A percentile compares a stretch with the other conserved stretches of the same genome.
Conservation (phyloP, 1,140 invertebrate genomes). For the Plodia interpunctella region DNA sequence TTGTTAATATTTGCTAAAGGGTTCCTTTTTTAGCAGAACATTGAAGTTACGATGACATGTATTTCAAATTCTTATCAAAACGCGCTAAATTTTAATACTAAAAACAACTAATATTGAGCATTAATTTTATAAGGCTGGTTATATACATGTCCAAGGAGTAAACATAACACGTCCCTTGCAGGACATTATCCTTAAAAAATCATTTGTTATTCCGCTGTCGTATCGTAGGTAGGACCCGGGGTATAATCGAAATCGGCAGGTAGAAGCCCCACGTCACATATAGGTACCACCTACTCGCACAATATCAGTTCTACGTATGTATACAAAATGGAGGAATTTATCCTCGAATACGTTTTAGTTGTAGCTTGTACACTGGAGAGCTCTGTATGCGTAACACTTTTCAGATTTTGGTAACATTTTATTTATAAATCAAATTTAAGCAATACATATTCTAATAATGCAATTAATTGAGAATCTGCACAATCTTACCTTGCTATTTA, state of each 20-base stretch:
- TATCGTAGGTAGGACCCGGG: background rate
- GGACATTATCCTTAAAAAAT: conserved; percentile 11
- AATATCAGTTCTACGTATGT: conserved; percentile 15
- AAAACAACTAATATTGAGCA: background rate
- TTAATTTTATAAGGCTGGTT: background rate
- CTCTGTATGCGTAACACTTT: background rate
- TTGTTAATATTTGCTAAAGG: background rate
- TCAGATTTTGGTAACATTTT: background rate
- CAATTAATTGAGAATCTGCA: too few species aligned
- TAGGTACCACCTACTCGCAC: background rate
- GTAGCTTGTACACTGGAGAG: background rate
- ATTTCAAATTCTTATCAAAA: background rate
- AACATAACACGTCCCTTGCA: background rate
- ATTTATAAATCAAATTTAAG: too few species aligned
- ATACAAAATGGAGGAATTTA: conserved; percentile 14
- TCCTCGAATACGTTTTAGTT: conserved; percentile 7
- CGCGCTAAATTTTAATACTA: background rate
- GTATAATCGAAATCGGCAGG: conserved; percentile 6
- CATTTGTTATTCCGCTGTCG: conserved; percentile 9
- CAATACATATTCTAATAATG: too few species aligned
- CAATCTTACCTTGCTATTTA: too few species aligned
- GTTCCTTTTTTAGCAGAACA: background rate
- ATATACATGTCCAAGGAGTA: background rate
- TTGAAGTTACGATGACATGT: background rate
- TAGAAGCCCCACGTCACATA: conserved; percentile 4